These are phyloP conservation scores for Zosterops lateralis DNA, from an alignment of 2,113 vertebrate species.

Conservation along the genomic window DNA sequence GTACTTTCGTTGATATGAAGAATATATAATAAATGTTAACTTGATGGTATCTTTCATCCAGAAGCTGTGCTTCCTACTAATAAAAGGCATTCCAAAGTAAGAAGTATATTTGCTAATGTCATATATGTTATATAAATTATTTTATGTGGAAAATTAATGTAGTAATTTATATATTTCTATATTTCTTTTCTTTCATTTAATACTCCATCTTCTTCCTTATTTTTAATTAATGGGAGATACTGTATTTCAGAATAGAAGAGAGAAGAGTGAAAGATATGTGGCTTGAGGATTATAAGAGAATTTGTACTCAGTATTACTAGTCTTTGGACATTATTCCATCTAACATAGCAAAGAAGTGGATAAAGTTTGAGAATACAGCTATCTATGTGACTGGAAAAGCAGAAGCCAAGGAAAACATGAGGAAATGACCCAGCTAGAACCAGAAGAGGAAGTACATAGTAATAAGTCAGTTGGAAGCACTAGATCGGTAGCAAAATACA, in stretches of 20 bases:
- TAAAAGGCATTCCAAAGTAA: background rate
- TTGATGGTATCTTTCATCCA: background rate
- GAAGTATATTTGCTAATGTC: background rate
- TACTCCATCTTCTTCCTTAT: background rate
- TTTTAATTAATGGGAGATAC: background rate
- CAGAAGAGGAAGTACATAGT: background rate
- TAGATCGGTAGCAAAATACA: background rate
- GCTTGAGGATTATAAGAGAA: background rate
- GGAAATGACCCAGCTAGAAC: background rate
- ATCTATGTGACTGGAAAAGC: background rate
- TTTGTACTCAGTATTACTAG: background rate
- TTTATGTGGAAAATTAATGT: background rate
- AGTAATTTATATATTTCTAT: background rate
- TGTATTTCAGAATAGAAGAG: background rate
- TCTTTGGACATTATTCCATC: background rate
- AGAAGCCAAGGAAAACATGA: background rate
- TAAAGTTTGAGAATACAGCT: background rate
- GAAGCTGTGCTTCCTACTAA: background rate
- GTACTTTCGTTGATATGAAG: background rate
- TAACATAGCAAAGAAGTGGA: background rate
- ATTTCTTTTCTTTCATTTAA: background rate
- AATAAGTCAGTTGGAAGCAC: background rate
- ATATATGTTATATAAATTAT: background rate
- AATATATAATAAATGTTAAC: background rate
- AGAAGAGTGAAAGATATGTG: background rate